A percentile compares a stretch with the other conserved stretches of the same genome.
Conservation (phyloP, 2,888 invertebrate genomes). For the Drosophila buzzatii region DNA sequence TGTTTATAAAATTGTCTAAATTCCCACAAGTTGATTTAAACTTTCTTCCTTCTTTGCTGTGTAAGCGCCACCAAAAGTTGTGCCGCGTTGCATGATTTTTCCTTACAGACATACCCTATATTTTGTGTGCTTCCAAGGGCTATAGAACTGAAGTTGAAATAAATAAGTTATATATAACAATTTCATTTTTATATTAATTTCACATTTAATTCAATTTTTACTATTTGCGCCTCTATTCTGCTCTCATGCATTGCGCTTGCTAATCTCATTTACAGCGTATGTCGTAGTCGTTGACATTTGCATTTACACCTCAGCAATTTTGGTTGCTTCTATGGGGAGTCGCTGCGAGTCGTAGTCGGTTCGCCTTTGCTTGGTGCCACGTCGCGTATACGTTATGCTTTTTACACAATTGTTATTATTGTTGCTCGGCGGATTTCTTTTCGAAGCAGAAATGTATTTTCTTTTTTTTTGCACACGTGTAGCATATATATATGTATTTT, state of each 20-base stretch:
- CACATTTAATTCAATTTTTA: too few relatives aligned
- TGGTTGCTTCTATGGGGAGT: slow-evolving; percentile 28
- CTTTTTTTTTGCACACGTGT: slow-evolving; percentile 39
- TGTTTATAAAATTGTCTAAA: slow-evolving; percentile 83
- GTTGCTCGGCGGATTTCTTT: slow-evolving; percentile 30
- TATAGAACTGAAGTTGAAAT: too few relatives aligned
- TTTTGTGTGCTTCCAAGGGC: too few relatives aligned
- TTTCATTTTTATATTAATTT: background rate
- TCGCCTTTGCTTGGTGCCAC: slow-evolving; percentile 52
- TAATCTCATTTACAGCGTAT: slow-evolving; percentile 17
- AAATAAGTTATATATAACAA: too few relatives aligned
- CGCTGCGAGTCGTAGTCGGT: slow-evolving; percentile 10
- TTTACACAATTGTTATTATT: slow-evolving; percentile 67
- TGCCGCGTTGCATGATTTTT: slow-evolving; percentile 40
- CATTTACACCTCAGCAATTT: slow-evolving; percentile 32
- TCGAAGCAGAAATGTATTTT: slow-evolving; percentile 33
- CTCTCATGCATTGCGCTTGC: too few relatives aligned
- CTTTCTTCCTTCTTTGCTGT: slow-evolving; percentile 63
- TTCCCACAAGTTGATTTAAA: slow-evolving; percentile 82
- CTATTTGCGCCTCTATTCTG: too few relatives aligned
- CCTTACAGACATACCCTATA: slow-evolving; percentile 13
- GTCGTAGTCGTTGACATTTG: slow-evolving; percentile 17
- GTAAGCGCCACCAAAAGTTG: slow-evolving; percentile 53
- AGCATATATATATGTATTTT: slow-evolving; percentile 42
- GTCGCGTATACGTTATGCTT: slow-evolving; percentile 75